Evolutionary conservation across 1,140 invertebrate genomes (phyloP).

Genomic region (Pentalonia nigronervosa): DNA sequence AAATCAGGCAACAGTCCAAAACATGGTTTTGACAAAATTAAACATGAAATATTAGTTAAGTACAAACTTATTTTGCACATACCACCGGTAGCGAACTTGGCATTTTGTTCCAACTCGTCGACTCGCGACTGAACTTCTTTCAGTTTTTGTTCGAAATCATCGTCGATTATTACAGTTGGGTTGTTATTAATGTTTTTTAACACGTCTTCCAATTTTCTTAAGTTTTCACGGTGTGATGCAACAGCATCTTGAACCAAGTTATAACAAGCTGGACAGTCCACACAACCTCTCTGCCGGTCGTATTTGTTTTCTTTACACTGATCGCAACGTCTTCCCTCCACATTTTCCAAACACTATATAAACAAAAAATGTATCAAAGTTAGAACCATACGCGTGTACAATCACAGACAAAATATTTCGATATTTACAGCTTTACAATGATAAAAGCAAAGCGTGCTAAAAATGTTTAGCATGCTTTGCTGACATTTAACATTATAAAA

Average conservation of each 20-base stretch:
- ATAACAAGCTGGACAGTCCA: slow-evolving; percentile 92
- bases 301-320: slow-evolving; percentile 93
- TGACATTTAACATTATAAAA: too few relatives aligned
- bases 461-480: too few relatives aligned
- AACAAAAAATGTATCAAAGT: background rate
- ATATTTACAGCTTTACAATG: too few relatives aligned
- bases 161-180: slow-evolving; percentile 84
- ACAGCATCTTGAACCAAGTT: slow-evolving; percentile 90
- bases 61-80: background rate
- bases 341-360: slow-evolving; percentile 81
- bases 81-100: slow-evolving; percentile 11
- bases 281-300: slow-evolving; percentile 82
- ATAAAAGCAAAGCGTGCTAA: too few relatives aligned
- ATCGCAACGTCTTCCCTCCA: slow-evolving; percentile 89
- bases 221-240: slow-evolving; percentile 78
- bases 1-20: too few relatives aligned
- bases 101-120: slow-evolving; percentile 62
- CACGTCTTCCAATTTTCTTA: slow-evolving; percentile 76
- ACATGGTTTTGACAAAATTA: too few relatives aligned
- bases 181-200: slow-evolving; percentile 74
- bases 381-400: too few relatives aligned
- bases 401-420: too few relatives aligned
- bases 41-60: too few relatives aligned
- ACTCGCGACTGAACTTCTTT: slow-evolving; percentile 76
- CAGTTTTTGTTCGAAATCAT: slow-evolving; percentile 81